Evolutionary conservation across 2,888 invertebrate species (phyloP).

Genomic region (Tiliacea aurago): DNA sequence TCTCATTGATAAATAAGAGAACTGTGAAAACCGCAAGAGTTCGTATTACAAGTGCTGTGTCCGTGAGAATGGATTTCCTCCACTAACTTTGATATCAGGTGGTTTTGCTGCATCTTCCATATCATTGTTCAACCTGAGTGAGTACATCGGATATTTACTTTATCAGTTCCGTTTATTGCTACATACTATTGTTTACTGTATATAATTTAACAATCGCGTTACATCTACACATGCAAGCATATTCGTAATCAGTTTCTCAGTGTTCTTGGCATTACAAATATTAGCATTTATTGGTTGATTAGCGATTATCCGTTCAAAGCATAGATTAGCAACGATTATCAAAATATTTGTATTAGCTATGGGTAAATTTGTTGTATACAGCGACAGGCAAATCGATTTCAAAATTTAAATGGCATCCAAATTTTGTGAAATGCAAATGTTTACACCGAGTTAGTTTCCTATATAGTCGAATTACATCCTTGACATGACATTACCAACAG

Average conservation of each 20-base stretch:
- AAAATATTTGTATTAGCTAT: slow-evolving; percentile 34
- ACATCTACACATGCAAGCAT: slow-evolving; percentile 40
- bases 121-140: slow-evolving; percentile 75
- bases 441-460: slow-evolving; percentile 36
- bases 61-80: slow-evolving; percentile 84
- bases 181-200: slow-evolving; percentile 65
- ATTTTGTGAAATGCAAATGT: slow-evolving; percentile 43
- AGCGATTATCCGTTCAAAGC: slow-evolving; percentile 34
- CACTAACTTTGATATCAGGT: slow-evolving; percentile 78
- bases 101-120: slow-evolving; percentile 74
- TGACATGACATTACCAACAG: slow-evolving; percentile 38
- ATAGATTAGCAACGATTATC: slow-evolving; percentile 39
- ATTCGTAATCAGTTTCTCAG: slow-evolving; percentile 61
- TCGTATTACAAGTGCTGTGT: slow-evolving; percentile 80
- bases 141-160: slow-evolving; percentile 74
- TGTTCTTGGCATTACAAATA: slow-evolving; percentile 41
- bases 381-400: slow-evolving; percentile 43
- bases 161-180: slow-evolving; percentile 67
- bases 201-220: slow-evolving; percentile 48
- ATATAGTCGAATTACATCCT: slow-evolving; percentile 29
- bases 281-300: slow-evolving; percentile 42
- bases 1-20: slow-evolving; percentile 57
- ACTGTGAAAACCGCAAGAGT: slow-evolving; percentile 71
- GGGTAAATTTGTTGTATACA: slow-evolving; percentile 50
- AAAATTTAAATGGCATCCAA: slow-evolving; percentile 15